These are phyloP conservation scores for Sminthurides aquaticus DNA, from an alignment of 2,888 invertebrate genomes.

Conservation along the genomic window DNA sequence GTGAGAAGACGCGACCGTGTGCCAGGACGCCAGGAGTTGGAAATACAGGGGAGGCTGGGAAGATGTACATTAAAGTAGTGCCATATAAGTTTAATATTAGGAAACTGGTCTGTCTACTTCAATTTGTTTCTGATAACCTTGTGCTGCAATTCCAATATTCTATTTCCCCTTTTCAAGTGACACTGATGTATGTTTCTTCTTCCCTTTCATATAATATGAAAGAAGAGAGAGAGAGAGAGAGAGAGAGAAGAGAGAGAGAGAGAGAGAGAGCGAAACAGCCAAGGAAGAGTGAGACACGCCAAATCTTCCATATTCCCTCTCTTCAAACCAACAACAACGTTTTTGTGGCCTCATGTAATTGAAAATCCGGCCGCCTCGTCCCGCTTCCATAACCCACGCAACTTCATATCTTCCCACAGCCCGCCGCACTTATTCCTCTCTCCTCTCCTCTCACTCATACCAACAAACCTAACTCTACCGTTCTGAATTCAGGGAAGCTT, in stretches of 20 bases:
- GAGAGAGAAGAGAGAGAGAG: not conserved
- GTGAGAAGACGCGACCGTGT: no score
- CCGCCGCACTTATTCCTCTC: not conserved
- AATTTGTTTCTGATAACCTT: slow-evolving; percentile 41
- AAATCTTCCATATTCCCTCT: slow-evolving; percentile 26
- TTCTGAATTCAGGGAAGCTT: not conserved
- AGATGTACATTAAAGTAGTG: slow-evolving; percentile 30
- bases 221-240: slow-evolving; percentile 26
- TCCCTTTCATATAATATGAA: slow-evolving; percentile 34
- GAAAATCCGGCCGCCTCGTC: slow-evolving; percentile 30
- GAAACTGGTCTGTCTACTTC: slow-evolving; percentile 35
- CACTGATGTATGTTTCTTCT: slow-evolving; percentile 37
- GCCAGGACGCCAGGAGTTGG: no score
- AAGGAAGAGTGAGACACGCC: slow-evolving; percentile 7
- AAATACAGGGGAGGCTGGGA: no score
- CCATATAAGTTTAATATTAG: slow-evolving; percentile 35
- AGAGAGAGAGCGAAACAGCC: slow-evolving; percentile 1
- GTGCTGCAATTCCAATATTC: slow-evolving; percentile 38
- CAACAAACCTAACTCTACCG: not conserved
- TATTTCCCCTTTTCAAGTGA: slow-evolving; percentile 38
- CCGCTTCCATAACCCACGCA: slow-evolving; percentile 8
- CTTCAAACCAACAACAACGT: slow-evolving; percentile 34
- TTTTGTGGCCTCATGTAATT: slow-evolving; percentile 37
- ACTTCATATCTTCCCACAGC: not conserved
- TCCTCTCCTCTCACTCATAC: not conserved